phyloP scores from a whole-genome alignment of 1,140 invertebrate species.

The Macrobrachium rosenbergii region DNA sequence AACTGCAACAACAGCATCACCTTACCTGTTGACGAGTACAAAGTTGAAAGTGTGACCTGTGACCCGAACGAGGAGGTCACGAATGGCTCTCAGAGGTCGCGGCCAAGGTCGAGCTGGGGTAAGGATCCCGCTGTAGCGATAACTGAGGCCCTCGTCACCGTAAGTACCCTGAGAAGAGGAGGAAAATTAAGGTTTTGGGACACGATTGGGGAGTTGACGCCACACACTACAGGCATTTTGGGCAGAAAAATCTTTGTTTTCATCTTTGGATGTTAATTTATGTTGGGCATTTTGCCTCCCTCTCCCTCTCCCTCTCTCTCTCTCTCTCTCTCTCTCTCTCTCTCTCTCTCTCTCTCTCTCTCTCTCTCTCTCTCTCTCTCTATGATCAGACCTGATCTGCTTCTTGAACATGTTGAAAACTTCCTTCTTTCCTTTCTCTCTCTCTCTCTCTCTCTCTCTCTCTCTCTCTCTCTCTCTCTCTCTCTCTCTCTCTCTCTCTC shows the following conservation, averaged over 20 bases:
- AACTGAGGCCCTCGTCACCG: slow-evolving; percentile 77
- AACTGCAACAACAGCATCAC: not conserved
- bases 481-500: too few relatives aligned
- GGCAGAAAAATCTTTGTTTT: not conserved
- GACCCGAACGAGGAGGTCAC: slow-evolving; percentile 73
- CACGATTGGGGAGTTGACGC: not conserved
- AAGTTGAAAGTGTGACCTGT: slow-evolving; percentile 78
- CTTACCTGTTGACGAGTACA: slow-evolving; percentile 80
- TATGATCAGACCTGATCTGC: not conserved
- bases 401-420: too few relatives aligned
- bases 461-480: too few relatives aligned
- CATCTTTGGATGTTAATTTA: not conserved
- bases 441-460: too few relatives aligned
- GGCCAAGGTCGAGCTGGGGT: slow-evolving; percentile 78
- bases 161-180: slow-evolving; percentile 73
- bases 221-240: not conserved
- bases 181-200: not conserved
- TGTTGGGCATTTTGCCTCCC: not conserved
- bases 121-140: slow-evolving; percentile 78
- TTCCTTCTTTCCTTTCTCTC: too few relatives aligned
- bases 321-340: not conserved
- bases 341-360: not conserved
- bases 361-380: not conserved
- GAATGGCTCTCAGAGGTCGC: slow-evolving; percentile 72
- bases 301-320: not conserved